A percentile compares a stretch with the other conserved stretches of the same genome.
phyloP scores from a whole-genome alignment of 2,113 vertebrate species.

The Hystrix cristata region DNA sequence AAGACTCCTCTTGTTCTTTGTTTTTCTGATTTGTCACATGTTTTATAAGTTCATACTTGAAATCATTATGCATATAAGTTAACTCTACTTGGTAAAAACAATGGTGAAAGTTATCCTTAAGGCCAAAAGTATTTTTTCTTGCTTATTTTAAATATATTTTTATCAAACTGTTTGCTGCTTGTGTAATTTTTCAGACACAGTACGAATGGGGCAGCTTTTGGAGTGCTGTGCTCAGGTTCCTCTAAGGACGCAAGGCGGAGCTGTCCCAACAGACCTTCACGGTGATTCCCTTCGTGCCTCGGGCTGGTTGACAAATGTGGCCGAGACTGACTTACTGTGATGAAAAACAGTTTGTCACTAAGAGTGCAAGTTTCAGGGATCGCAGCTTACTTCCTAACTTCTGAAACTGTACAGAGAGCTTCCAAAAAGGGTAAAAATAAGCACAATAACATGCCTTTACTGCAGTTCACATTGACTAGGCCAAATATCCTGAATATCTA shows the following conservation, averaged over 20 bases:
- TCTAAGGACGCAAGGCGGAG: rapidly evolving
- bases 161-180: constrained; percentile 74
- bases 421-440: background rate
- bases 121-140: constrained; percentile 83
- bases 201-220: background rate
- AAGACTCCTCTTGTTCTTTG: constrained; percentile 86
- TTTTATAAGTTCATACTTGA: constrained; percentile 87
- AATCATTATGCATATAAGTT: constrained; percentile 82
- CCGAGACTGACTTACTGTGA: background rate
- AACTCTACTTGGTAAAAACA: constrained; percentile 81
- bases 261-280: background rate
- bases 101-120: constrained; percentile 83
- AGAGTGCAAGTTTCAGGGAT: background rate
- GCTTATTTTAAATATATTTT: constrained; percentile 87
- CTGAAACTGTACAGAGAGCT: background rate
- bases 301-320: background rate
- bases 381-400: background rate
- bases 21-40: constrained; percentile 84
- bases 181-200: constrained; percentile 71
- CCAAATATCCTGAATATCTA: background rate
- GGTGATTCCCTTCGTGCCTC: background rate
- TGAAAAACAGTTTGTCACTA: background rate
- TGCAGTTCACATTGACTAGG: background rate
- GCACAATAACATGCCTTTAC: background rate
- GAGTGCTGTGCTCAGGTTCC: background rate